A percentile compares a stretch with the other conserved stretches of the same genome.
phyloP scores from a whole-genome alignment of 2,888 invertebrate genomes.

The Mesorhabditis spiculigera region DNA sequence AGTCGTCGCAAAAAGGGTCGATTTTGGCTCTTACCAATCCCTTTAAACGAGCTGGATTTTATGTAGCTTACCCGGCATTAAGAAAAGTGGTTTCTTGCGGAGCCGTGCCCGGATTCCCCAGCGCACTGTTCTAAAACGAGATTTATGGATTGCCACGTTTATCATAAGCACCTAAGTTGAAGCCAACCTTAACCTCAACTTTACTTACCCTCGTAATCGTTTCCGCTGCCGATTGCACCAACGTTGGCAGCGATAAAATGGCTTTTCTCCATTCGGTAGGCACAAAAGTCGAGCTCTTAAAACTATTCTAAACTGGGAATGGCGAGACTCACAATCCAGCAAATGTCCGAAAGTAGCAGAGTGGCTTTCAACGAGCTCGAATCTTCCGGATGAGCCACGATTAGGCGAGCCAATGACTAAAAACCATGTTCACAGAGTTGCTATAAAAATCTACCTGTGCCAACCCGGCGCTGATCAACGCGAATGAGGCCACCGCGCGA shows the following conservation, averaged over 20 bases:
- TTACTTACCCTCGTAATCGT: slow-evolving; percentile 8
- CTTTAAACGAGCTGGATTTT: background rate
- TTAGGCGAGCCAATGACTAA: slow-evolving; percentile 48
- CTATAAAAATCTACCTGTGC: slow-evolving; percentile 26
- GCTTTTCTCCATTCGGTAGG: slow-evolving; percentile 43
- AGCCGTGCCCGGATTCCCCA: slow-evolving; percentile 1
- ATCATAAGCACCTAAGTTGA: background rate
- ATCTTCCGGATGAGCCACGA: slow-evolving; percentile 46
- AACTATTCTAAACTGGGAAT: background rate
- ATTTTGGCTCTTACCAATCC: too few species aligned
- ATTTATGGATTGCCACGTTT: background rate
- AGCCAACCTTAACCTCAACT: background rate
- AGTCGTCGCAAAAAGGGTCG: too few species aligned
- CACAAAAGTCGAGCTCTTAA: slow-evolving; percentile 39
- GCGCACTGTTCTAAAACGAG: background rate
- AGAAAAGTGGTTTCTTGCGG: slow-evolving; percentile 8
- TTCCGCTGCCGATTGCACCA: slow-evolving; percentile 42
- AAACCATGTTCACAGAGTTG: background rate
- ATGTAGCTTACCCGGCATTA: slow-evolving; percentile 10
- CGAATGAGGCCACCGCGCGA: slow-evolving; percentile 40
- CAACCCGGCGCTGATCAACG: slow-evolving; percentile 46
- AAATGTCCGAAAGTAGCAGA: slow-evolving; percentile 47
- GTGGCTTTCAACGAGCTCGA: slow-evolving; percentile 49
- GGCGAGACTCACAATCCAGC: slow-evolving; percentile 27
- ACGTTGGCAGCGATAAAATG: slow-evolving; percentile 39